Evolutionary conservation across 2,113 vertebrate species (phyloP).

Genomic region (Tauraco erythrolophus): DNA sequence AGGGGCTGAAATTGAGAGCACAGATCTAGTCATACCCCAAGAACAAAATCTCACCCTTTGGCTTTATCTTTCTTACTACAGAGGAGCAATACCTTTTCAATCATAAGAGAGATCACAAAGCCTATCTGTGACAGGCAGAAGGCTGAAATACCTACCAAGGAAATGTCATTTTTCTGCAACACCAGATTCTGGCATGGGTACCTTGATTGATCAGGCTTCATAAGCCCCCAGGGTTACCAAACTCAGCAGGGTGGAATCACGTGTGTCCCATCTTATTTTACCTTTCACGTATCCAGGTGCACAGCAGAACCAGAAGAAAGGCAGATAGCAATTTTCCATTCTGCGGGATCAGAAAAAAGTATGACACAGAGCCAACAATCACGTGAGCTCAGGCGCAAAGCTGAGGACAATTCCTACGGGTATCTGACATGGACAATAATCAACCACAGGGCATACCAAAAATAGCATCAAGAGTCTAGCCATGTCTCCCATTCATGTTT

Average conservation of each 20-base stretch:
- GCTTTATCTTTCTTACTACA: not conserved
- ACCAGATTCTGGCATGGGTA: not conserved
- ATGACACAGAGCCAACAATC: not conserved
- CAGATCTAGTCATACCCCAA: not conserved
- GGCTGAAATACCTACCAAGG: not conserved
- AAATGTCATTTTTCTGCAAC: not conserved
- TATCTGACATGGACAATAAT: not conserved
- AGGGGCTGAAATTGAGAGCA: not conserved
- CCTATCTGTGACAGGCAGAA: not conserved
- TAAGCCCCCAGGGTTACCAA: not conserved
- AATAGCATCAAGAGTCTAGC: not conserved
- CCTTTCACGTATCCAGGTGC: not conserved
- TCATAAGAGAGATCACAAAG: not conserved
- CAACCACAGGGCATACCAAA: not conserved
- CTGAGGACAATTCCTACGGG: not conserved
- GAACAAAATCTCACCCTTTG: conserved; percentile 4
- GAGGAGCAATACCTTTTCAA: not conserved
- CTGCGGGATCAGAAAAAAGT: not conserved
- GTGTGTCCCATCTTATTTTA: not conserved
- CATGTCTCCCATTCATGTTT: not conserved
- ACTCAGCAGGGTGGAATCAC: not conserved
- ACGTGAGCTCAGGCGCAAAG: not conserved
- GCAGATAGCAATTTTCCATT: not conserved
- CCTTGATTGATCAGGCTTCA: not conserved
- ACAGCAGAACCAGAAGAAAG: not conserved